A percentile compares a stretch with the other conserved stretches of the same genome.
phyloP scores from a whole-genome alignment of 2,888 invertebrate genomes.

The Arge pagana region DNA sequence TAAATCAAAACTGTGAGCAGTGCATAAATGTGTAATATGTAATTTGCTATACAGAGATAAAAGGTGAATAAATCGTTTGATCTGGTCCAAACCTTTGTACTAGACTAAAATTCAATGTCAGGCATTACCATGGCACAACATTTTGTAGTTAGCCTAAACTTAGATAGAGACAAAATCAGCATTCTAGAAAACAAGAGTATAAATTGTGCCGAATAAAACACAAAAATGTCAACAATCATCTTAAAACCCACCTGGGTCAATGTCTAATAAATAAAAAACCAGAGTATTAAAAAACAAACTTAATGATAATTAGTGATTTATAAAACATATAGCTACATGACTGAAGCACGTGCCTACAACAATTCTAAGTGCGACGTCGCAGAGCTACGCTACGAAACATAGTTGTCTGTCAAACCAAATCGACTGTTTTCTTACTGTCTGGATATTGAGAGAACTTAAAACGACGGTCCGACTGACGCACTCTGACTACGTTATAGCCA shows the following conservation, averaged over 20 bases:
- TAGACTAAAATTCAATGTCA: no score
- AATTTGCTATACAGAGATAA: slow-evolving; percentile 1
- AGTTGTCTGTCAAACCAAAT: slow-evolving; percentile 31
- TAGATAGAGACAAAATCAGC: slow-evolving; percentile 3
- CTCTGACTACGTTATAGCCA: slow-evolving; percentile 58
- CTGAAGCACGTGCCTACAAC: slow-evolving; percentile 19
- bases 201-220: slow-evolving; percentile 17
- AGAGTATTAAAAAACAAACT: slow-evolving; percentile 21
- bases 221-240: slow-evolving; percentile 19
- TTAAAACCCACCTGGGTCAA: slow-evolving; percentile 2
- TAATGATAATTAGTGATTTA: slow-evolving; percentile 11
- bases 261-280: slow-evolving; percentile 21
- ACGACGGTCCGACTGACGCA: slow-evolving; percentile 56
- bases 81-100: no score
- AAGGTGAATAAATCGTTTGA: no score
- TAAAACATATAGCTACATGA: slow-evolving; percentile 24
- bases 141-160: no score
- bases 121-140: no score
- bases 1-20: slow-evolving; percentile 10
- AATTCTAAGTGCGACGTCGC: slow-evolving; percentile 12
- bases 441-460: slow-evolving; percentile 57
- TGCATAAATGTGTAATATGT: neutral
- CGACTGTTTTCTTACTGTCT: slow-evolving; percentile 50
- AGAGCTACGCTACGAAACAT: neutral
- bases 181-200: slow-evolving; percentile 2